Conservation (phyloP, 2,888 invertebrate genomes). For the Oligia latruncula region DNA sequence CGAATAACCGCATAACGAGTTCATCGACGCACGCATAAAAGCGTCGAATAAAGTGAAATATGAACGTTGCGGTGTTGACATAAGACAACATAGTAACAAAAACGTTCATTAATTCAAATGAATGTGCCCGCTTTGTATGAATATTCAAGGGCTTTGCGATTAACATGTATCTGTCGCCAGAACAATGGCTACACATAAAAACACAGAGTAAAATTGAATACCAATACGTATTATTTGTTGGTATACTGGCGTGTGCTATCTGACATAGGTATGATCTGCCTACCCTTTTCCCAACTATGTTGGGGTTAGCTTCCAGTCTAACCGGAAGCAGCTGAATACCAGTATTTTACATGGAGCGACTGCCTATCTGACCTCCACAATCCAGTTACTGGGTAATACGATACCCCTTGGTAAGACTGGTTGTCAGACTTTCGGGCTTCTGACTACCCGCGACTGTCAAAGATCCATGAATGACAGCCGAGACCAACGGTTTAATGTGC, state of each 20-base stretch:
- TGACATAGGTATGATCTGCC: not conserved
- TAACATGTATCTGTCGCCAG: conserved; percentile 58
- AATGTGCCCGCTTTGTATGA: conserved; percentile 60
- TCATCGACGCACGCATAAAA: conserved; percentile 30
- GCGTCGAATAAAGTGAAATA: conserved; percentile 48
- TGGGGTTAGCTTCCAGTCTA: too few relatives aligned
- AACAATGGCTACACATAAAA: conserved; percentile 55
- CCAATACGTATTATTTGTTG: conserved; percentile 32
- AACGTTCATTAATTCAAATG: conserved; percentile 65
- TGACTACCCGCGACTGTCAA: too few relatives aligned
- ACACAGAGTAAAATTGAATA: conserved; percentile 42
- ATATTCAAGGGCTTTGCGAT: conserved; percentile 64
- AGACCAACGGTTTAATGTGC: too few relatives aligned
- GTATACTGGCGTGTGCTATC: not conserved
- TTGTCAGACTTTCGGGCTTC: too few relatives aligned
- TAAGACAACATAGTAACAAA: conserved; percentile 58
- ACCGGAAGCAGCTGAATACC: too few relatives aligned
- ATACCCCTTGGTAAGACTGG: too few relatives aligned
- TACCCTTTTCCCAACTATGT: too few relatives aligned
- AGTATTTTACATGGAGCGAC: too few relatives aligned
- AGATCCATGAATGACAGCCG: too few relatives aligned
- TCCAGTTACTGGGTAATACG: too few relatives aligned
- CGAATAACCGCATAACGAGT: conserved; percentile 31
- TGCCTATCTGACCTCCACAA: too few relatives aligned
- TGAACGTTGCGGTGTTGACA: conserved; percentile 45